These are phyloP conservation scores for Atherinomorus stipes DNA, from an alignment of 2,113 vertebrate species.

Conservation along the genomic window DNA sequence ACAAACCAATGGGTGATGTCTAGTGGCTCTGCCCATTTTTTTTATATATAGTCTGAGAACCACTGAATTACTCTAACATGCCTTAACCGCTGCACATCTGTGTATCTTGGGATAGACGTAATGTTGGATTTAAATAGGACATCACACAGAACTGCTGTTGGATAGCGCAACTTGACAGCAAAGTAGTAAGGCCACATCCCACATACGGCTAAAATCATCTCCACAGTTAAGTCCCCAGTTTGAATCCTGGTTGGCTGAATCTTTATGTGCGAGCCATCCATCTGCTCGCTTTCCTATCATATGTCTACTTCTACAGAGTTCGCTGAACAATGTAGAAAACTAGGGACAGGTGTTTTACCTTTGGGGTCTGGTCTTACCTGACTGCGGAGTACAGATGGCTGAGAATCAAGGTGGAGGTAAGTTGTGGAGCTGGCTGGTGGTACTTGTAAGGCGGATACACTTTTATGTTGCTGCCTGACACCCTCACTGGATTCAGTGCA, in stretches of 20 bases:
- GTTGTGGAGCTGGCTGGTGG: slow-evolving; percentile 21
- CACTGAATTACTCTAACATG: too few relatives aligned
- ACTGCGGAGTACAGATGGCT: slow-evolving; percentile 27
- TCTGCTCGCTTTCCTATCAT: not conserved
- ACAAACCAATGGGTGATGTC: too few relatives aligned
- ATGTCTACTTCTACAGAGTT: not conserved
- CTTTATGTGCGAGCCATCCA: not conserved
- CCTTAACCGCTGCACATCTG: not conserved
- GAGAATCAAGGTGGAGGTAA: slow-evolving; percentile 11
- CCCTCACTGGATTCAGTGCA: slow-evolving; percentile 74
- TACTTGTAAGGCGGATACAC: slow-evolving; percentile 44
- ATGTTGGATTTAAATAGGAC: not conserved
- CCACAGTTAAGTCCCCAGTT: not conserved
- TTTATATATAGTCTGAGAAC: too few relatives aligned
- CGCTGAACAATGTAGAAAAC: not conserved
- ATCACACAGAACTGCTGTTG: not conserved
- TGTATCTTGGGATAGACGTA: not conserved
- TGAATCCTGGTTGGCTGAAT: not conserved
- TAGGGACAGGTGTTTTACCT: not conserved
- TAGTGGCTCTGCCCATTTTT: too few relatives aligned
- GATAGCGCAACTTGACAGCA: not conserved
- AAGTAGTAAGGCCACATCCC: not conserved
- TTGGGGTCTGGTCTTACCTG: slow-evolving; percentile 62
- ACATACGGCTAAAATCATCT: not conserved
- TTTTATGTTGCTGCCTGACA: slow-evolving; percentile 69